A percentile compares a stretch with the other conserved stretches of the same genome.
Evolutionary conservation across 2,888 invertebrate species (phyloP).

Genomic region (Saturnia pavonia): DNA sequence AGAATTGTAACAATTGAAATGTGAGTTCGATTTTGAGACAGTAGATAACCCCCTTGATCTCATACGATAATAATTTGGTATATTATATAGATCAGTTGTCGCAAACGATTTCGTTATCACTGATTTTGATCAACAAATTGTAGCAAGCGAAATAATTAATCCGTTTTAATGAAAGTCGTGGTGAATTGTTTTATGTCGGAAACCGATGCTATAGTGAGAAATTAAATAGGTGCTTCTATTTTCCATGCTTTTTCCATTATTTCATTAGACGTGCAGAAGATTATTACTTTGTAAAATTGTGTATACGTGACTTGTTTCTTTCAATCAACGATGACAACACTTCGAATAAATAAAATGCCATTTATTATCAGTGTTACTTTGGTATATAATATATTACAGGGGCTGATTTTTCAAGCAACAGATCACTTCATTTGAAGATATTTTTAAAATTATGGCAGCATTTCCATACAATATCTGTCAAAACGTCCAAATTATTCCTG

Average conservation of each 20-base stretch:
- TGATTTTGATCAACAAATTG: background rate
- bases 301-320: too few relatives aligned
- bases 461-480: too few relatives aligned
- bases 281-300: background rate
- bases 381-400: too few relatives aligned
- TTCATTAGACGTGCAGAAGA: background rate
- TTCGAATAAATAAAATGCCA: background rate
- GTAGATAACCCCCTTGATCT: constrained; percentile 20
- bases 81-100: background rate
- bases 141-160: background rate
- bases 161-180: background rate
- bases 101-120: background rate
- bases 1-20: constrained; percentile 25
- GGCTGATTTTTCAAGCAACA: too few relatives aligned
- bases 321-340: background rate
- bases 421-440: too few relatives aligned
- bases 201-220: background rate
- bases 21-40: constrained; percentile 21
- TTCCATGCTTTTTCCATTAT: background rate
- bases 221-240: background rate
- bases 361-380: background rate
- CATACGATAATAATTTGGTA: background rate
- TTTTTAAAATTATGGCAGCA: too few relatives aligned
- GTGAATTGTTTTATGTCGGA: background rate
- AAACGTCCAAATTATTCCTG: too few relatives aligned